Base-by-base conservation (phyloP, 2,113 vertebrate genomes). In the Malurus melanocephalus region DNA sequence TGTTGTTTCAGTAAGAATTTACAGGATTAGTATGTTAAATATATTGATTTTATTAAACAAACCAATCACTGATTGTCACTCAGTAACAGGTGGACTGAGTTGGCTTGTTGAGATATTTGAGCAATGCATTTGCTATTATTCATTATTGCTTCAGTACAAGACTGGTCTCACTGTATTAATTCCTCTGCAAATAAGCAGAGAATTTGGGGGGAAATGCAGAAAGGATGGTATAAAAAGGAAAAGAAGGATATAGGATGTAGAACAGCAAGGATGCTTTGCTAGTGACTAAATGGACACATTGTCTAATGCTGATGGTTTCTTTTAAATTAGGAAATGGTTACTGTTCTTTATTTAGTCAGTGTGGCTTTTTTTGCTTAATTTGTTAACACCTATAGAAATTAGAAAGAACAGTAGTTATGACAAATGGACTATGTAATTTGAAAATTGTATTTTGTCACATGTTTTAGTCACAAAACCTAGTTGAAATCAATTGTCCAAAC, bases 401-500 rank as follows among this genome's bases (percentile, higher is more conserved):
- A 85, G 49, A 67, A 81, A 32, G 85, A 89, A 55, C 71, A 84
- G 69, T 65, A 75, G 82, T 93, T 92, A 48, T 59, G 90, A 86
- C 69, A 93, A 92, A 83, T 96, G 79, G 87, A 87, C 66, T 93
- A 42, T 92, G 83, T 95, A 95, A 96, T 88, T 81, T 83, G 83
- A 91, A 93, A 93, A 91, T 59, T 84, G 88, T 92, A 43, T 88
- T 93, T 96, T 94, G 92, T 93, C 80, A 92, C 69, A 86, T 91
- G 66, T 84, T 96, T 95, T 94, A 94, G 74, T 93, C 80, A 87
- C 92, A 91, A 88, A 92, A 94, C 62, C 57, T 75, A 73, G 77
- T 80, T 90, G 92, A 93, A 94, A 90, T 90, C 94, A 96, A 76
- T 94, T 96, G 92, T 95, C 94, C 94, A 88, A 88, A 86, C 83